Percentiles rank a stretch among this genome's conserved stretches.
phyloP scores from a whole-genome alignment of 2,797 vertebrate genomes.

The Florisuga fusca region DNA sequence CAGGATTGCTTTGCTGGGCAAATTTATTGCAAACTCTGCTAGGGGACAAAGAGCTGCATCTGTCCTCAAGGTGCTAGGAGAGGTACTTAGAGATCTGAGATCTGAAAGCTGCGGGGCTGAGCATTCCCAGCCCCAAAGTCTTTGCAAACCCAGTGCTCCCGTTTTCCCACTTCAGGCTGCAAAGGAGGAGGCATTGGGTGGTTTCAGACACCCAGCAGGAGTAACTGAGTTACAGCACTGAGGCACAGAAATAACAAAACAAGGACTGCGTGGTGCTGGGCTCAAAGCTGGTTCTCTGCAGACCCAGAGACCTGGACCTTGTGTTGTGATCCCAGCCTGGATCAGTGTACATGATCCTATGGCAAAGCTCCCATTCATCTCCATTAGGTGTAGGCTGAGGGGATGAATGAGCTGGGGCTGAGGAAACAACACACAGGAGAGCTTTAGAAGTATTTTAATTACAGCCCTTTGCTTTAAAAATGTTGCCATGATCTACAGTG shows the following conservation, averaged over 20 bases:
- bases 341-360: fast-evolving
- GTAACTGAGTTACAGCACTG: too few relatives aligned
- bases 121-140: background rate
- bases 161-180: background rate
- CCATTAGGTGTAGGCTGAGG: background rate
- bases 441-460: background rate
- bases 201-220: background rate
- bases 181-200: background rate
- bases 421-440: background rate
- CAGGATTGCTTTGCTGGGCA: background rate
- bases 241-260: background rate
- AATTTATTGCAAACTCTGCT: background rate
- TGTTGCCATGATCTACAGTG: background rate
- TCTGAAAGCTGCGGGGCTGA: background rate
- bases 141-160: background rate
- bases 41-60: background rate
- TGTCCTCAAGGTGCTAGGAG: background rate
- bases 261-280: background rate
- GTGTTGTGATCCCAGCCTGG: fast-evolving
- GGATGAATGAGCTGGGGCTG: background rate
- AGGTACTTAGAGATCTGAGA: background rate
- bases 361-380: background rate
- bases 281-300: background rate
- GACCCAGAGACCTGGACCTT: background rate
- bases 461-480: background rate